Conservation (phyloP, 2,888 invertebrate species). For the Eledona agricola region DNA sequence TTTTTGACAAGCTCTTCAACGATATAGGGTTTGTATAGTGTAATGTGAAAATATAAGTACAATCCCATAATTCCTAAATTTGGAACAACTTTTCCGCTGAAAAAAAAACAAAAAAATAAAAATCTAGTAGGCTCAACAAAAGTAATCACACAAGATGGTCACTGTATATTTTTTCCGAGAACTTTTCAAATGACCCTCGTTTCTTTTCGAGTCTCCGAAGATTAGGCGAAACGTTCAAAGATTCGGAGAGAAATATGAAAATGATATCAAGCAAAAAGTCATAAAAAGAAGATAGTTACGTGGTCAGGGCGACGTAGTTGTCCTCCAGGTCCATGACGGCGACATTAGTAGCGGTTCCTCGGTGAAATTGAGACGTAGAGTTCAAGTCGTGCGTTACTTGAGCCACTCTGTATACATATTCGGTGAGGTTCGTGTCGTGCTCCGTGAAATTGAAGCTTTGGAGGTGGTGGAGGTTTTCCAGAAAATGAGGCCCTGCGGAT, state of each 20-base stretch:
- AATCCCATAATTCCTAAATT: too few species aligned
- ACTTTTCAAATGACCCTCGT: too few species aligned
- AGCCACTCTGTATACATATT: slow-evolving; percentile 52
- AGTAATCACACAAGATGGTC: too few species aligned
- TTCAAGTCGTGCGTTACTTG: slow-evolving; percentile 53
- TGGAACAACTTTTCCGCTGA: too few species aligned
- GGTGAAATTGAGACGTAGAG: slow-evolving; percentile 53
- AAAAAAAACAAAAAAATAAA: too few species aligned
- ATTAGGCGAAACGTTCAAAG: not conserved
- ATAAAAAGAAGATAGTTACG: slow-evolving; percentile 67
- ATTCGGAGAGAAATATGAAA: slow-evolving; percentile 1
- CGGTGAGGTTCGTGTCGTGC: slow-evolving; percentile 44
- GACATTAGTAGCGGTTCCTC: slow-evolving; percentile 67
- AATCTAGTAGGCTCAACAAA: too few species aligned
- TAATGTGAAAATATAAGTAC: too few species aligned
- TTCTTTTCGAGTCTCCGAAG: too few species aligned
- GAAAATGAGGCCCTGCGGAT: slow-evolving; percentile 53
- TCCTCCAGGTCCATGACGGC: slow-evolving; percentile 73
- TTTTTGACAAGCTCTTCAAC: too few species aligned
- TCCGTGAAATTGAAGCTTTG: slow-evolving; percentile 53
- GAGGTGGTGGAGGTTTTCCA: slow-evolving; percentile 53
- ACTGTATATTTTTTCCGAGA: too few species aligned
- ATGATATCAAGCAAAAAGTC: slow-evolving; percentile 9
- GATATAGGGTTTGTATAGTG: too few species aligned
- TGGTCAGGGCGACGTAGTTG: slow-evolving; percentile 73